Evolutionary conservation across 2,797 vertebrate species (phyloP), one percentile per base, ranked within the genome.

Genomic region (Antennarius maculatus): DNA sequence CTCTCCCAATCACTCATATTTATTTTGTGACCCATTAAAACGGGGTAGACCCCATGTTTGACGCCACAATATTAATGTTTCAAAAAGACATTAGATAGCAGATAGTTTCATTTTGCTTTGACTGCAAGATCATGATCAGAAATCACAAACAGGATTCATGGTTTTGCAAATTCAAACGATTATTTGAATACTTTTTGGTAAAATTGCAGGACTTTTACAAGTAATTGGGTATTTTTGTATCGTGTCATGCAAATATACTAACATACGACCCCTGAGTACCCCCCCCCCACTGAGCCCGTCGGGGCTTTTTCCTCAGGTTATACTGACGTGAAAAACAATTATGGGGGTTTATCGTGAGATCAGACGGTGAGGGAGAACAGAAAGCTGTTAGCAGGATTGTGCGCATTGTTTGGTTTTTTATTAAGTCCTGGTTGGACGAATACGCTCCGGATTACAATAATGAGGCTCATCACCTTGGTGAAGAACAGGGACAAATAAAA

Each of bases 301-400:
- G n/a, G n/a, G n/a, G n/a, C n/a, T n/a, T 16, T 2, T 23, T 23
- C 23, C 23, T 23, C 23, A 23, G 23, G 23, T 17, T 6, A 46
- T 28, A 64, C 23, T 47, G 39, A 49, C 8, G 2, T 55, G 56
- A 59, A 54, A 66, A 71, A 54, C 50, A 57, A 51, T 67, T 66
- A 77, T 83, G 65, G 53, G 68, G 49, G 48, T 81, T 87, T 80
- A 87, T 90, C 90, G 86, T 62, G 58, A 74, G 76, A 85, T 89
- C 74, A 84, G 84, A 67, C 34, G 27, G 34, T 18, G 59, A 54
- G 80, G 69, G 77, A 79, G 74, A 62, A 71, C 79, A 66, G 67
- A 80, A 66, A 63, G 74, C 55, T 75, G 76, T 77, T 74, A 66
- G 79, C 60, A 67, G 72, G 74, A 66, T 16, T n/a, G 74, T 13